Evolutionary conservation across 2,113 vertebrate species (phyloP), one percentile per base, ranked within the genome.

Genomic region (Rafetus swinhoei): DNA sequence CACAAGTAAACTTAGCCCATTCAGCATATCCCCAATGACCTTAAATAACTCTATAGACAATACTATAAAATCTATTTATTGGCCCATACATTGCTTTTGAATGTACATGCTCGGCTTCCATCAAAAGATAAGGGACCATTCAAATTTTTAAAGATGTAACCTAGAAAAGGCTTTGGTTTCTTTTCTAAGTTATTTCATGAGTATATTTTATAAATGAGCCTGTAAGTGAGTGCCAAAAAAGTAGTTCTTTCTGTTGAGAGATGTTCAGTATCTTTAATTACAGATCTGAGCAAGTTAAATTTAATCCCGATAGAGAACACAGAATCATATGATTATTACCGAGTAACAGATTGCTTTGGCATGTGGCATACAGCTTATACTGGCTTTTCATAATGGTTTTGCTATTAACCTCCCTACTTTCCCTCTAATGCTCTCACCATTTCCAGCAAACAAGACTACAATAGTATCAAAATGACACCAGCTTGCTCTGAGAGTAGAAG

Each of bases 201-300:
- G n/a, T 72, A 21, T 45, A 14, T 77, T 39, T 25, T 0, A 94
- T 72, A 89, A 88, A 24, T 89, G 52, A 88, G 65, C 69, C 90
- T 32, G 2, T 89, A 54, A 1, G 19, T 32, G 53, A 59, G 27
- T 59, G 22, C n/a, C 79, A 35, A 85, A 81, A 92, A 88, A 79
- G 35, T 89, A 12, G 60, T 86, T 89, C n/a, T 55, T 45, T 62
- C 11, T 39, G 39, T 59, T 91, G 94, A 53, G 92, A 90, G 93
- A 80, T 9, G 25, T 76, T 24, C 39, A 50, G 1, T 35, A 24
- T 81, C 80, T 88, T 45, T 85, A 88, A 65, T 62, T 91, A 77
- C 57, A 94, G 62, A 92, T 82, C 39, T 45, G 90, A 93, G 92
- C 92, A 85, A 96, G 90, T 27, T 82, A 56, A 56, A 88, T 94